These are phyloP conservation scores for Macrotrachela quadricornifera DNA, from an alignment of 1,140 invertebrate genomes.

Conservation along the genomic window DNA sequence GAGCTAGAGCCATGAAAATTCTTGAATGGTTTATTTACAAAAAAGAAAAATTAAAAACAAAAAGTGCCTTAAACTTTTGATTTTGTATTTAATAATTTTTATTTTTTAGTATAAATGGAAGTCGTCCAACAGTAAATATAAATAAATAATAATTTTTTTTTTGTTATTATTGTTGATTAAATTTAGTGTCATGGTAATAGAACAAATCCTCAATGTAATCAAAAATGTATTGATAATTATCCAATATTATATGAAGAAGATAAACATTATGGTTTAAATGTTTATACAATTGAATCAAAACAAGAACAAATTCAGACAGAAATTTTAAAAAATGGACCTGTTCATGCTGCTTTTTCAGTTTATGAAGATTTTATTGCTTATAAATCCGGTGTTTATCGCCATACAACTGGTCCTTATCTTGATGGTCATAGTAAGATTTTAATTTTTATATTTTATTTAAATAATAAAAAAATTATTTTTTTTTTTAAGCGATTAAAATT, in stretches of 20 bases:
- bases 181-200: constrained; percentile 49
- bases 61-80: no score
- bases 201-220: constrained; percentile 51
- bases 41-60: no score
- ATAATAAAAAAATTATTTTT: constrained; percentile 28
- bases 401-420: background rate
- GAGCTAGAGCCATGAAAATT: no score
- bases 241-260: constrained; percentile 47
- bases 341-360: constrained; percentile 67
- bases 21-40: no score
- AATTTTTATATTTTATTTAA: constrained; percentile 21
- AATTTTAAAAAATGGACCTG: constrained; percentile 63
- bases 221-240: constrained; percentile 47
- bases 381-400: constrained; percentile 41
- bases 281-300: background rate
- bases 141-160: constrained; percentile 10
- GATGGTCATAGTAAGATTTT: constrained; percentile 17
- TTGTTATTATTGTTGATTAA: background rate
- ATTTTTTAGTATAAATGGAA: constrained; percentile 39
- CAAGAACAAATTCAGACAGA: constrained; percentile 33
- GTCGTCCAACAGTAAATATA: constrained; percentile 35
- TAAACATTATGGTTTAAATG: constrained; percentile 44
- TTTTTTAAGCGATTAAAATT: constrained; percentile 62
- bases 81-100: no score
- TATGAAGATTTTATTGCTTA: constrained; percentile 65